These are phyloP conservation scores for Adelges cooleyi DNA, from an alignment of 1,140 invertebrate genomes.

Conservation along the genomic window DNA sequence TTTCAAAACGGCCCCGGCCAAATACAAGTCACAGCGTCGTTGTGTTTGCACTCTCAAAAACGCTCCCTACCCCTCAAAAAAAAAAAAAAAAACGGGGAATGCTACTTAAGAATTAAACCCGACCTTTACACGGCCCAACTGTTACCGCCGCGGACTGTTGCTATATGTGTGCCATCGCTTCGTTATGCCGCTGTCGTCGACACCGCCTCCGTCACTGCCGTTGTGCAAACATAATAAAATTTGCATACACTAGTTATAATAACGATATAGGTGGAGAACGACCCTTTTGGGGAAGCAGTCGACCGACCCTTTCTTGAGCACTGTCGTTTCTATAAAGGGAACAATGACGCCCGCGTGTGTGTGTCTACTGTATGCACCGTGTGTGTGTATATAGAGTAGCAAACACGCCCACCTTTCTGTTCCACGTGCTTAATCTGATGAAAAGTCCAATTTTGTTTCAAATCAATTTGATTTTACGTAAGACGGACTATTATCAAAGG, in stretches of 20 bases:
- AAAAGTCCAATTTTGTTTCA: background rate
- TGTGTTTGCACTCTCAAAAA: too few species aligned
- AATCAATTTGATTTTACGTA: background rate
- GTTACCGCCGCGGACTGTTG: background rate
- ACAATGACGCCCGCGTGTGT: background rate
- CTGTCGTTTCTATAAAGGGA: background rate
- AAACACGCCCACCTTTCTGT: too few species aligned
- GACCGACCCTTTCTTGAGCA: background rate
- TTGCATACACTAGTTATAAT: slow-evolving; percentile 19
- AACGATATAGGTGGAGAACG: background rate
- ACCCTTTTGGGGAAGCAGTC: background rate
- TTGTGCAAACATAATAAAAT: slow-evolving; percentile 7
- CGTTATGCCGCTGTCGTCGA: background rate
- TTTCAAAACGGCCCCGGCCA: background rate
- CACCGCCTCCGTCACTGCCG: background rate
- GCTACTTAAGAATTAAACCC: background rate
- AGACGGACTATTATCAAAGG: too few species aligned
- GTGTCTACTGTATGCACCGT: too few species aligned
- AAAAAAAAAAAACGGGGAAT: too few species aligned
- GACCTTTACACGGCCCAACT: slow-evolving; percentile 2
- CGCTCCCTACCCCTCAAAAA: background rate
- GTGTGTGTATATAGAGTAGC: too few species aligned
- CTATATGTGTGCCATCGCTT: too few species aligned
- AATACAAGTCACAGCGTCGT: too few species aligned
- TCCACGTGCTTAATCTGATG: background rate